Evolutionary conservation across 2,113 vertebrate genomes (phyloP), one percentile per base, ranked within the genome.

Genomic region (Centropus bengalensis): DNA sequence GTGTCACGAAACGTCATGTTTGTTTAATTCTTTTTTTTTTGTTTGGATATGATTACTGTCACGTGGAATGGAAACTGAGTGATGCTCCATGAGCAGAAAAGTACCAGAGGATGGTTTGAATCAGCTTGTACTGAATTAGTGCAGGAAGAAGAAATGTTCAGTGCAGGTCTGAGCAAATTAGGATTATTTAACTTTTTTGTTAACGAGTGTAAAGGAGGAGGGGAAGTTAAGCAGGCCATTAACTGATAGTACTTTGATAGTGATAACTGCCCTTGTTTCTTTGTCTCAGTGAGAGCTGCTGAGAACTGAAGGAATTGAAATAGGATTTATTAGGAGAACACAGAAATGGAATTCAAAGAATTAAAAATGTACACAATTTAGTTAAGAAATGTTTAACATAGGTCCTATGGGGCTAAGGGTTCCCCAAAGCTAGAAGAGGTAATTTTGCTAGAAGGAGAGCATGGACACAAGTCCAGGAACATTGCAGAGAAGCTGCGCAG

Each of bases 11-110:
- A 95, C n/a, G 58, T 95, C 93, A 90, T 9, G 20, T 93, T 96
- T 93, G 74, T 89, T 95, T 89, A 91, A 96, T 96, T 96, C 88
- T 59, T 96, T 85, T 36, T 85, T 36, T 79, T 94, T 93, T 47
- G 32, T 96, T 97, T 95, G 94, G 93, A 95, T 96, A 56, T 96
- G 93, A 96, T 94, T 96, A 95, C 44, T 97, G 91, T 97, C 94
- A 96, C 85, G 69, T 93, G 94, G 85, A 83, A 88, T 83, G 82
- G 88, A 95, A 96, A 95, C 38, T 56, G 71, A 95, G 44, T 32
- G 93, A 91, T 94, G 93, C 33, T 3, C 93, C 75, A 78, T 67
- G 56, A 93, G 64, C 69, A 82, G 88, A 88, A 49, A 54, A 54
- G 38, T 47, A 42, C 68, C 0, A 0, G 56, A 86, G 71, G 80